Evolutionary conservation across 2,797 vertebrate species (phyloP), one percentile per base, ranked within the genome.

Genomic region (Loris lydekkerianus): DNA sequence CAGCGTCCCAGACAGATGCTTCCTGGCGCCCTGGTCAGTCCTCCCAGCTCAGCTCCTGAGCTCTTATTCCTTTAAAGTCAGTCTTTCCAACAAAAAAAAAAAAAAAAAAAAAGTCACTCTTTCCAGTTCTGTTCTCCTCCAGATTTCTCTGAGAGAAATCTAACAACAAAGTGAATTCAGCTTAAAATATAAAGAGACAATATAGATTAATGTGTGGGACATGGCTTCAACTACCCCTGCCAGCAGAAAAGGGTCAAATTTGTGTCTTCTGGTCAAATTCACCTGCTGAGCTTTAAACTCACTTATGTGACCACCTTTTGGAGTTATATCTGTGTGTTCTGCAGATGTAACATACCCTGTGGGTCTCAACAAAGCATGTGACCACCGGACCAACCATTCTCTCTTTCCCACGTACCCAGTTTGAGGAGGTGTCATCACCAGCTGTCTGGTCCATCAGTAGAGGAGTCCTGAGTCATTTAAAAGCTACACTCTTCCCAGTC

Each of bases 11-110:
- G 14, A 40, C 0, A 9, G 17, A 23, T 4, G 43, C 34, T 9
- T 27, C 34, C 46, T 20, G 0, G 4, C 4, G 1, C 34, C 43
- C 73, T 31, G 0, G 0, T 27, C 29, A 3, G 17, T 34, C 49
- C 6, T 3, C 31, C 56, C 23, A 4, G 2, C 11, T 0, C n/a
- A 46, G 21, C 34, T 8, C 2, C 0, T 8, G 37, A 18, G 11
- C 4, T 56, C 23, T 56, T 81, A 25, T 73, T 61, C 58, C 40
- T 81, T 53, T 60, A 73, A 86, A 89, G 34, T 34, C 61, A 29
- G n/a, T n/a, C n/a, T n/a, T n/a, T n/a, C n/a, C n/a, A n/a, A n/a
- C n/a, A n/a, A n/a, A n/a, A n/a, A n/a, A n/a, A n/a, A n/a, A n/a
- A n/a, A n/a, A n/a, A n/a, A n/a, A n/a, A n/a, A n/a, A n/a, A 73